Percentiles rank a stretch among this genome's conserved stretches.
Conservation (phyloP, 2,888 invertebrate species). For the Muscina levida region DNA sequence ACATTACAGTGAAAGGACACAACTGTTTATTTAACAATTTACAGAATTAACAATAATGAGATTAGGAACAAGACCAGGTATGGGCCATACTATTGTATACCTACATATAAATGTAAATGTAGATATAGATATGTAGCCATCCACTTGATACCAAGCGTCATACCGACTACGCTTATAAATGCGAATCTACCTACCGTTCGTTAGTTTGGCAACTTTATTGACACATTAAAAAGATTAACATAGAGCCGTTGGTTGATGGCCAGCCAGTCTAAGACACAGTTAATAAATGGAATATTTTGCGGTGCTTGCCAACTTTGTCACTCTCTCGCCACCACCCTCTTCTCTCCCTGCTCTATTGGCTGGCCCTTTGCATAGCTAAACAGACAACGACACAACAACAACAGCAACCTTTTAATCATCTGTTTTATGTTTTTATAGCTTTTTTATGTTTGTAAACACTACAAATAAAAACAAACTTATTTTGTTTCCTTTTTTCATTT, state of each 20-base stretch:
- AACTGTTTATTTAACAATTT: conserved; percentile 18
- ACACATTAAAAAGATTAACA: conserved; percentile 51
- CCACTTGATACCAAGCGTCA: background rate
- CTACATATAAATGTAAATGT: background rate
- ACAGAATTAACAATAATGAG: conserved; percentile 3
- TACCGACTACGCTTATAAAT: too few relatives aligned
- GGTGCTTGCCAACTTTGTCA: background rate
- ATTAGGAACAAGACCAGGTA: background rate
- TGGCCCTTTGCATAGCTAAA: background rate
- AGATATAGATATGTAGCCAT: background rate
- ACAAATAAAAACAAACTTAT: conserved; percentile 37
- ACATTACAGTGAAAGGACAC: background rate
- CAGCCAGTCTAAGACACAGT: conserved; percentile 24
- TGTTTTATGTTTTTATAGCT: conserved; percentile 37
- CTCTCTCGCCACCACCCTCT: background rate
- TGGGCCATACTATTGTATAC: too few relatives aligned
- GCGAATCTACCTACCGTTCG: background rate
- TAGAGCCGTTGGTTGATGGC: background rate
- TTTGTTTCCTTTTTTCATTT: conserved; percentile 39
- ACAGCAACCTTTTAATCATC: conserved; percentile 36
- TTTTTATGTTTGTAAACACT: conserved; percentile 45
- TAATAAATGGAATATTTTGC: conserved; percentile 30
- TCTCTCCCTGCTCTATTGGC: background rate
- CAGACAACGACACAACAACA: conserved; percentile 9
- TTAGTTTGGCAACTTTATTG: conserved; percentile 37